Conservation (phyloP, 2,113 vertebrate genomes). For the Chitala chitala region DNA sequence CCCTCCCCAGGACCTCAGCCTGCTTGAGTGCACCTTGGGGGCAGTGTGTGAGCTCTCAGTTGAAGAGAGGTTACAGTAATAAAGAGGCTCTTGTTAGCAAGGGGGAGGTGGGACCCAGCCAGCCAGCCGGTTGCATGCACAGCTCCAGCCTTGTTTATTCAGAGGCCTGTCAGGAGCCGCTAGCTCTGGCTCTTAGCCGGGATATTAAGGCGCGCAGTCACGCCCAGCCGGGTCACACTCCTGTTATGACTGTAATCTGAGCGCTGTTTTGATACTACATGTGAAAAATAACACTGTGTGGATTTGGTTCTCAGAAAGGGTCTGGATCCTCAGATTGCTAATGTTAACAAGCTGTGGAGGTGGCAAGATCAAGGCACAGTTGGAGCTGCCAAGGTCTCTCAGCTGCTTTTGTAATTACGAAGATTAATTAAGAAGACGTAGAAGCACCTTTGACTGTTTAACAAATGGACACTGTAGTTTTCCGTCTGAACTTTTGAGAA, state of each 20-base stretch:
- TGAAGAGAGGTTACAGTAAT: conserved; percentile 76
- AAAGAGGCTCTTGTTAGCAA: conserved; percentile 76
- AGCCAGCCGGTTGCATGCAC: conserved; percentile 66
- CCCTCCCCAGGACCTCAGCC: conserved; percentile 44
- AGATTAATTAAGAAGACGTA: background rate
- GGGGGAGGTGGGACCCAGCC: conserved; percentile 62
- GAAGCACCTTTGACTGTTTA: background rate
- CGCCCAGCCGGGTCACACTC: background rate
- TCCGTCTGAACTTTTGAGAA: background rate
- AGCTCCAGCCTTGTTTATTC: conserved; percentile 76
- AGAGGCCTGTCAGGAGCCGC: conserved; percentile 78
- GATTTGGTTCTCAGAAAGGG: background rate
- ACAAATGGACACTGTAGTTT: background rate
- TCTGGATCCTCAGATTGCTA: conserved; percentile 10
- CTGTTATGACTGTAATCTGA: conserved; percentile 22
- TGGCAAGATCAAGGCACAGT: background rate
- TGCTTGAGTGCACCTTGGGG: conserved; percentile 67
- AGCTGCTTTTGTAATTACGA: conserved; percentile 10
- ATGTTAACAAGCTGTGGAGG: conserved; percentile 7
- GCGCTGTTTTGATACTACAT: background rate
- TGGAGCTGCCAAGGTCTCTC: background rate
- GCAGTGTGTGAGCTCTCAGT: conserved; percentile 74
- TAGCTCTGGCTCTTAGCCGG: conserved; percentile 54
- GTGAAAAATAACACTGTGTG: conserved; percentile 6
- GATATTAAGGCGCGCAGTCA: background rate